These are phyloP conservation scores for Diadegma fenestrale DNA, from an alignment of 2,888 invertebrate species.

Conservation along the genomic window DNA sequence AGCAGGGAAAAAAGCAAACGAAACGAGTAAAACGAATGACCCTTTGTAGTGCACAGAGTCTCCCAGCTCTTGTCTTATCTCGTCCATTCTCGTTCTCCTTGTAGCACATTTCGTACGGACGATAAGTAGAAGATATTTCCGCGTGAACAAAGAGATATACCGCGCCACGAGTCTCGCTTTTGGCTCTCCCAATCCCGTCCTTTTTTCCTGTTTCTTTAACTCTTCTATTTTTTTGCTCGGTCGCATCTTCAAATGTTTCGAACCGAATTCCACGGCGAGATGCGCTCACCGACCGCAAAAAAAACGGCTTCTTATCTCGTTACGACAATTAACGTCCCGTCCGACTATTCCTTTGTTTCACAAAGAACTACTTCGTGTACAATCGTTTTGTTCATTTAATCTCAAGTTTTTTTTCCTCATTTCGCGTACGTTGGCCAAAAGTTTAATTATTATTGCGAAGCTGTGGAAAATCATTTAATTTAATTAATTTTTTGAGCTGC, in stretches of 20 bases:
- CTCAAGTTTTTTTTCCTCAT: not conserved
- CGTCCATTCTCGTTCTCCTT: slow-evolving; percentile 43
- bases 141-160: slow-evolving; percentile 55
- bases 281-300: slow-evolving; percentile 29
- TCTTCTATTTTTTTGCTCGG: not conserved
- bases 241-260: slow-evolving; percentile 36
- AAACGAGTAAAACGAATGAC: slow-evolving; percentile 44
- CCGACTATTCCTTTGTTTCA: slow-evolving; percentile 40
- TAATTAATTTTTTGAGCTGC: not conserved
- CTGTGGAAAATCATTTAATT: not conserved
- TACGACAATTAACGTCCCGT: slow-evolving; percentile 55
- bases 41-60: slow-evolving; percentile 34
- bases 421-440: not conserved
- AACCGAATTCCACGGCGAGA: slow-evolving; percentile 15
- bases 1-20: not conserved
- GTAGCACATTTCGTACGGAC: slow-evolving; percentile 42
- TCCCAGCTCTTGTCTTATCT: slow-evolving; percentile 26
- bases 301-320: slow-evolving; percentile 59
- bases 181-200: not conserved
- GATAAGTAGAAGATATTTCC: slow-evolving; percentile 57
- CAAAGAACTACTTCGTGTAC: not conserved
- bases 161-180: slow-evolving; percentile 39
- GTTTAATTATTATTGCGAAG: not conserved
- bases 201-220: not conserved
- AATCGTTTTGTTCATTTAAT: slow-evolving; percentile 1